Conservation (phyloP, 2,113 vertebrate genomes). For the Chaenogobius annularis region DNA sequence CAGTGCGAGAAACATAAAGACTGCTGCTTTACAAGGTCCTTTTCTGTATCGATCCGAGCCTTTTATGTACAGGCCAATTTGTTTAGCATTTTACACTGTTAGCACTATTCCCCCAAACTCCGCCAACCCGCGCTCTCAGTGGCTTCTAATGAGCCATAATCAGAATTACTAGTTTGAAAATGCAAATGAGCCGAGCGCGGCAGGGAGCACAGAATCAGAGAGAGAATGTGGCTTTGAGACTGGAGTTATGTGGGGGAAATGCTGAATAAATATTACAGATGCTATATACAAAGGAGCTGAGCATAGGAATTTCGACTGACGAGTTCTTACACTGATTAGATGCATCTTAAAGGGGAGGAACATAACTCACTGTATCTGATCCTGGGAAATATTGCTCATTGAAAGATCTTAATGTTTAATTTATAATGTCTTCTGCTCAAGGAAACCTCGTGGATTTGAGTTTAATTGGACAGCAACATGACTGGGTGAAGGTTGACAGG, state of each 20-base stretch:
- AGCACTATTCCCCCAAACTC: slow-evolving; percentile 1
- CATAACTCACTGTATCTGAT: not conserved
- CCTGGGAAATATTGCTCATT: not conserved
- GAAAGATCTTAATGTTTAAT: not conserved
- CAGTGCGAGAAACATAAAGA: not conserved
- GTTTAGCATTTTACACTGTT: slow-evolving; percentile 8
- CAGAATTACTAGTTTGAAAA: slow-evolving; percentile 7
- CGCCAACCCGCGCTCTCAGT: not conserved
- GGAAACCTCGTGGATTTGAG: not conserved
- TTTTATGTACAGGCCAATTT: slow-evolving; percentile 8
- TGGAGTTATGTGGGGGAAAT: not conserved
- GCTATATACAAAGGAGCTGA: not conserved
- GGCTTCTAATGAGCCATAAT: slow-evolving; percentile 6
- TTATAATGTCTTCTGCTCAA: not conserved
- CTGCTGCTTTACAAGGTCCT: not conserved
- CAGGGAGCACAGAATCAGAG: slow-evolving; percentile 1
- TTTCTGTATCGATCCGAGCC: not conserved
- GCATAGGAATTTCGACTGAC: not conserved
- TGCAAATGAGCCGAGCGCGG: not conserved
- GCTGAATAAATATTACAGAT: slow-evolving; percentile 1
- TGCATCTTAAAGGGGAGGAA: not conserved
- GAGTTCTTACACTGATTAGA: not conserved
- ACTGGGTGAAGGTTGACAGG: not conserved
- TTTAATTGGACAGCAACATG: not conserved
- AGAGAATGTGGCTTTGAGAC: not conserved